phyloP scores from a whole-genome alignment of 2,888 invertebrate genomes.

The Nyleta sp. region DNA sequence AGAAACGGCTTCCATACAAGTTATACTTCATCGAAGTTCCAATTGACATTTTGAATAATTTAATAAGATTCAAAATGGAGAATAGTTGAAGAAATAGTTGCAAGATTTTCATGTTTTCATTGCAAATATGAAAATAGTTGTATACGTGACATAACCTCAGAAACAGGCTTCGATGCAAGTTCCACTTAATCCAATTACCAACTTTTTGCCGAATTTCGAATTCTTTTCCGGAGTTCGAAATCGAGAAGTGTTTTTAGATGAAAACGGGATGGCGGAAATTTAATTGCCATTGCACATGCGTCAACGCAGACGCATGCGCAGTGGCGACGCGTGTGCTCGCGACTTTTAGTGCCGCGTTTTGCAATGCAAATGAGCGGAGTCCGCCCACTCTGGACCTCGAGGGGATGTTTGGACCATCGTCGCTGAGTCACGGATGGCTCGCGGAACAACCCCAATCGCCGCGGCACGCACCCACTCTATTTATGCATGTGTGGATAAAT shows the following conservation, averaged over 20 bases:
- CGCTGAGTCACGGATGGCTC: conserved; percentile 59
- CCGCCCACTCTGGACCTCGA: conserved; percentile 64
- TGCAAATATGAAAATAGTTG: too few relatives aligned
- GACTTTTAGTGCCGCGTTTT: conserved; percentile 69
- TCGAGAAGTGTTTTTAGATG: not conserved
- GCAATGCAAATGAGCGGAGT: conserved; percentile 79
- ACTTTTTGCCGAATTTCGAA: too few relatives aligned
- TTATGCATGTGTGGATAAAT: conserved; percentile 58
- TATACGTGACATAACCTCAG: too few relatives aligned
- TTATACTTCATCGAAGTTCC: too few relatives aligned
- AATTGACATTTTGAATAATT: too few relatives aligned
- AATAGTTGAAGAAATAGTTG: too few relatives aligned
- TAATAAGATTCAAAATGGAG: too few relatives aligned
- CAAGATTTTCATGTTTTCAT: too few relatives aligned
- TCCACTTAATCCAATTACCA: too few relatives aligned
- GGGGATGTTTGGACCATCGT: conserved; percentile 53
- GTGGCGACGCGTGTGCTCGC: conserved; percentile 68
- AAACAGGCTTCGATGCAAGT: too few relatives aligned
- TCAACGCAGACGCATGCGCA: conserved; percentile 50
- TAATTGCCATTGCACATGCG: conserved; percentile 37
- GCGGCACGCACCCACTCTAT: conserved; percentile 48
- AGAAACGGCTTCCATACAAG: too few relatives aligned
- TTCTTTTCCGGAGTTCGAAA: not conserved
- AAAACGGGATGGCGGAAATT: not conserved
- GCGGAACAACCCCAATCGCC: conserved; percentile 54